phyloP scores from a whole-genome alignment of 2,888 invertebrate genomes.

The Eupithecia exiguata region DNA sequence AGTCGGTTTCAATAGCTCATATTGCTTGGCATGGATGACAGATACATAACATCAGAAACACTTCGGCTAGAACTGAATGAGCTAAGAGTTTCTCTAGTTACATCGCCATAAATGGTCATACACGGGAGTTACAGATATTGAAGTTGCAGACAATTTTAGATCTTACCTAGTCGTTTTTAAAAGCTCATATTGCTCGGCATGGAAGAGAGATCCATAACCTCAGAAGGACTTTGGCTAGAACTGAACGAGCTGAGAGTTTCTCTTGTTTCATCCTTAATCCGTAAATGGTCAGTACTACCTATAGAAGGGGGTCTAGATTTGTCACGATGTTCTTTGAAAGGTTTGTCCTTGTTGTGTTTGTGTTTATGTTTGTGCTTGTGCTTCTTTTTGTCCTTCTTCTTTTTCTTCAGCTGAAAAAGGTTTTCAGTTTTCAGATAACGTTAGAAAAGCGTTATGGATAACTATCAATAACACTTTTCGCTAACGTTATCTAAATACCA shows the following conservation, averaged over 20 bases:
- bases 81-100: conserved; percentile 89
- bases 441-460: neutral
- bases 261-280: conserved; percentile 89
- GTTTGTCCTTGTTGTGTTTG: conserved; percentile 86
- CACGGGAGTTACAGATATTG: neutral
- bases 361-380: conserved; percentile 97
- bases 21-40: conserved; percentile 74
- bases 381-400: conserved; percentile 91
- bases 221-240: conserved; percentile 89
- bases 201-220: conserved; percentile 64
- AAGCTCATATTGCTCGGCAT: conserved; percentile 70
- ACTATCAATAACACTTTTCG: too few relatives aligned
- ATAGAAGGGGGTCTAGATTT: conserved; percentile 67
- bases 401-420: conserved; percentile 85
- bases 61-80: conserved; percentile 90
- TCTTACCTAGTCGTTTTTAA: conserved; percentile 14
- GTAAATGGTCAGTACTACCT: conserved; percentile 81
- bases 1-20: conserved; percentile 19
- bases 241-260: conserved; percentile 90
- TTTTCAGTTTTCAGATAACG: conserved; percentile 4
- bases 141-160: neutral
- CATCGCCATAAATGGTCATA: conserved; percentile 75
- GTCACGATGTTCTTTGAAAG: conserved; percentile 77
- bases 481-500: too few relatives aligned
- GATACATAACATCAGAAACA: conserved; percentile 79